Percentiles rank a stretch among this genome's conserved stretches.
Evolutionary conservation across 2,113 vertebrate species (phyloP).

Genomic region (Pholis gunnellus): DNA sequence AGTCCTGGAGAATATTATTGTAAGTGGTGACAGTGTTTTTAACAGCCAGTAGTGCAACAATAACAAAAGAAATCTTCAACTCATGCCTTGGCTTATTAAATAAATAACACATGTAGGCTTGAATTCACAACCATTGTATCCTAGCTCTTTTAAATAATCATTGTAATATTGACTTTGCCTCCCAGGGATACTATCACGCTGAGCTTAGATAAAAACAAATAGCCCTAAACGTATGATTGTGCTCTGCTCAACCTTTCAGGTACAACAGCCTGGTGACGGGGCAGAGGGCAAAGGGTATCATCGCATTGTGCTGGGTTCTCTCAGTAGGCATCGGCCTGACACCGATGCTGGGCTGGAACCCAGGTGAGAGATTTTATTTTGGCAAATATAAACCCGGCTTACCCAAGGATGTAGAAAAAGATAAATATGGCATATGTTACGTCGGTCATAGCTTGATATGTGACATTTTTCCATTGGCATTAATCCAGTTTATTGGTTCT

Average conservation of each 20-base stretch:
- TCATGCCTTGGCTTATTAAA: conserved; percentile 19
- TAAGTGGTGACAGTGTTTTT: neutral
- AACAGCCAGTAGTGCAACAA: neutral
- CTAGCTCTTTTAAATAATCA: conserved; percentile 10
- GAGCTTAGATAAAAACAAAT: conserved; percentile 35
- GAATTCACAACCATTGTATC: conserved; percentile 4
- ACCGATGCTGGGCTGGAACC: conserved; percentile 96
- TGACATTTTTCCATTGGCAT: neutral
- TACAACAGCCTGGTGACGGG: conserved; percentile 95
- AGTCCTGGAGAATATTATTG: neutral
- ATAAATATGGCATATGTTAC: neutral
- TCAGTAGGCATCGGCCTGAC: conserved; percentile 94
- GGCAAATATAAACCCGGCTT: neutral
- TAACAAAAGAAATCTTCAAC: neutral
- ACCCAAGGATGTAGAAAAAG: neutral
- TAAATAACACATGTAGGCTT: neutral
- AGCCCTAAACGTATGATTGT: neutral
- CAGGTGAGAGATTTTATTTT: conserved; percentile 39
- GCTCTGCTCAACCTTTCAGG: conserved; percentile 78
- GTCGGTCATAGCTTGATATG: neutral
- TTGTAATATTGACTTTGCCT: conserved; percentile 35
- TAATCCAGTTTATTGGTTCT: neutral
- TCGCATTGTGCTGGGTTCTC: conserved; percentile 93
- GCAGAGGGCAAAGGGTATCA: conserved; percentile 90
- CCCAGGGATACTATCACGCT: neutral